phyloP scores from a whole-genome alignment of 2,113 vertebrate genomes.

The Acrocephalus arundinaceus region DNA sequence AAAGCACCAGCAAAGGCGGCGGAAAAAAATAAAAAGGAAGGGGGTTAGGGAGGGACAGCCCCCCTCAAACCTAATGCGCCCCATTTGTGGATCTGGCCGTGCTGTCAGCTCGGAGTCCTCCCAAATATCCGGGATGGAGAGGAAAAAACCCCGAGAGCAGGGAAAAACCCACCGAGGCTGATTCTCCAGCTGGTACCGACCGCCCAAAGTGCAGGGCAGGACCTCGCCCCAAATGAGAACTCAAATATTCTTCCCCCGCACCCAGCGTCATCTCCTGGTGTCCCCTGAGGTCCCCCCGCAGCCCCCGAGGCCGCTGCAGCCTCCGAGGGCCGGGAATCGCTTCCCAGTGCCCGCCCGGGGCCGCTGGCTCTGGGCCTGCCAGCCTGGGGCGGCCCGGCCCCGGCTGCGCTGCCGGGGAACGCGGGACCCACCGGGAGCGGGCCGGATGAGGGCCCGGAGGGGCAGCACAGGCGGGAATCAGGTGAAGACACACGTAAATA shows the following conservation, averaged over 20 bases:
- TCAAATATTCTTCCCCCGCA: neutral
- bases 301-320: neutral
- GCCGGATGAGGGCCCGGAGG: neutral
- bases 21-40: accelerated
- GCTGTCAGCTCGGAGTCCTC: neutral
- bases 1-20: neutral
- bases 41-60: neutral
- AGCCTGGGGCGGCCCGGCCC: neutral
- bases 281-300: neutral
- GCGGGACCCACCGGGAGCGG: neutral
- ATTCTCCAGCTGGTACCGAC: neutral
- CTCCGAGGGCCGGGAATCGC: neutral
- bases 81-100: neutral
- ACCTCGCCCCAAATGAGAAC: neutral
- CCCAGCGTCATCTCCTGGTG: neutral
- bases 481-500: accelerated
- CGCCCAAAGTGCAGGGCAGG: accelerated
- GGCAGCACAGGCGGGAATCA: accelerated
- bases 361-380: neutral
- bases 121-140: neutral
- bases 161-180: neutral
- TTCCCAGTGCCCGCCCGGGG: neutral
- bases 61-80: neutral
- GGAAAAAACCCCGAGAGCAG: accelerated
- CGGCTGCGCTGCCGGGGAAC: neutral